phyloP scores from a whole-genome alignment of 2,888 invertebrate genomes.

The Protophormia terraenovae region DNA sequence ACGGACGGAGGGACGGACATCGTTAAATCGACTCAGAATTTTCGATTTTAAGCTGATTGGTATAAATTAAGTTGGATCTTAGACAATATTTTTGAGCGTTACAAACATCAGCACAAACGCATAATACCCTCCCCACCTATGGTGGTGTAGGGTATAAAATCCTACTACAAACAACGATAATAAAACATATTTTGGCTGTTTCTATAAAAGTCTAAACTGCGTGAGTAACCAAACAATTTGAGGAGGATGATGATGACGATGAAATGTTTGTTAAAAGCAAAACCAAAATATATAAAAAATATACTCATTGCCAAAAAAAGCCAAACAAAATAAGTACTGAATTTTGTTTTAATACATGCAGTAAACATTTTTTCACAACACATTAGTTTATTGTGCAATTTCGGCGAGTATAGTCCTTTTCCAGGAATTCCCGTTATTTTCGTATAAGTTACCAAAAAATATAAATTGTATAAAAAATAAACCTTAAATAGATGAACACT shows the following conservation, averaged over 20 bases:
- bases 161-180: neutral
- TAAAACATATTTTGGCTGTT: constrained; percentile 27
- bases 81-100: too few relatives aligned
- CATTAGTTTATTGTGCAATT: constrained; percentile 66
- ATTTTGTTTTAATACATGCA: constrained; percentile 52
- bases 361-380: constrained; percentile 35
- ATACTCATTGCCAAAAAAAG: constrained; percentile 14
- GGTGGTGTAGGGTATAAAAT: too few relatives aligned
- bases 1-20: too few relatives aligned
- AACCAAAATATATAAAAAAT: neutral
- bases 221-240: neutral
- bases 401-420: constrained; percentile 52
- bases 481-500: neutral
- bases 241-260: neutral
- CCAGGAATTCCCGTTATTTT: neutral
- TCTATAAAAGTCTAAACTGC: constrained; percentile 21
- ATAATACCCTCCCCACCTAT: too few relatives aligned
- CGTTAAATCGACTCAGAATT: too few relatives aligned
- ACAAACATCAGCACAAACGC: too few relatives aligned
- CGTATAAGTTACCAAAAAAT: neutral
- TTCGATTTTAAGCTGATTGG: too few relatives aligned
- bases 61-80: too few relatives aligned
- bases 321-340: constrained; percentile 8
- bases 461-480: neutral
- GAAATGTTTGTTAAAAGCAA: constrained; percentile 22